Evolutionary conservation across 1,140 invertebrate genomes (phyloP).

Genomic region (Protaetia brevitarsis): DNA sequence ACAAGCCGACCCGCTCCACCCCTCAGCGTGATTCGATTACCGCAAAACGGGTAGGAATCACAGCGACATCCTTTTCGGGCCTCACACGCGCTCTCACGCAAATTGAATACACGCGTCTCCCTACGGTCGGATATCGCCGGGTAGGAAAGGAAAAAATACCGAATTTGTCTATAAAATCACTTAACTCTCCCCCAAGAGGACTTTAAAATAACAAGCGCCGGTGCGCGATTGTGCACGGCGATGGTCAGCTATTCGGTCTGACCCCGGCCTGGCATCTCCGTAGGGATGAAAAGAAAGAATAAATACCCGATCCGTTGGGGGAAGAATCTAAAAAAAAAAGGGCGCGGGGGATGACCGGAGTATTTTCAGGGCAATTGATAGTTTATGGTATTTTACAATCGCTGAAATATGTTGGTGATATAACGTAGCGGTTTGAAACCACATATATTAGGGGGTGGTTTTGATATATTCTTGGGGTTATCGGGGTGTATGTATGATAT

Average conservation of each 20-base stretch:
- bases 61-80: background rate
- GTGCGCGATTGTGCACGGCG: no score
- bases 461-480: no score
- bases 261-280: background rate
- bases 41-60: background rate
- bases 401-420: no score
- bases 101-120: background rate
- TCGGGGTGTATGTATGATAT: no score
- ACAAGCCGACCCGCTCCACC: background rate
- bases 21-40: background rate
- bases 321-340: no score
- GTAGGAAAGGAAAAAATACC: background rate
- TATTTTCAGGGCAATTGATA: no score
- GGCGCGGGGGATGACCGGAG: no score
- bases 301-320: no score
- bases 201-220: background rate
- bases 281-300: background rate
- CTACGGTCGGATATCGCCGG: background rate
- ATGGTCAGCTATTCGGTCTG: background rate
- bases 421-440: no score
- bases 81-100: background rate
- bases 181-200: conserved; percentile 1
- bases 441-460: no score
- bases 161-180: conserved; percentile 4
- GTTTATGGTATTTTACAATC: no score